These are phyloP conservation scores for Ctenopoma kingsleyae DNA, from an alignment of 2,797 vertebrate species.

Conservation along the genomic window DNA sequence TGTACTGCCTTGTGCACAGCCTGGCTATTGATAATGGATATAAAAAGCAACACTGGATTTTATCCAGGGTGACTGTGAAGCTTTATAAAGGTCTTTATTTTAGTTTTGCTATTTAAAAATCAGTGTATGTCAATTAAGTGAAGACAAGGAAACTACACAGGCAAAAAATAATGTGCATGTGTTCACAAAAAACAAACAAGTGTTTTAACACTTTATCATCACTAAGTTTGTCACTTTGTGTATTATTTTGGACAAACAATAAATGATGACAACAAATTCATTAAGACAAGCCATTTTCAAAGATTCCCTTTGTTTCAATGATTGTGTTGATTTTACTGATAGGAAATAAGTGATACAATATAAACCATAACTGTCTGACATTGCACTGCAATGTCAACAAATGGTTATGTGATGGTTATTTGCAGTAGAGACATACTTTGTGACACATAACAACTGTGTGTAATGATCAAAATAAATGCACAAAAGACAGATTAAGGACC, in stretches of 20 bases:
- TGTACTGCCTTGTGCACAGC: no score
- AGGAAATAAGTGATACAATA: neutral
- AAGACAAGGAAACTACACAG: constrained; percentile 4
- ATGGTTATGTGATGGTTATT: neutral
- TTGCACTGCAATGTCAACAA: neutral
- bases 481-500: neutral
- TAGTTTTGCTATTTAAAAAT: constrained; percentile 7
- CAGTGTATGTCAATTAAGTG: constrained; percentile 9
- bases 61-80: neutral
- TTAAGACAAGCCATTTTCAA: neutral
- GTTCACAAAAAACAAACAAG: no score
- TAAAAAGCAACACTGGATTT: no score
- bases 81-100: neutral
- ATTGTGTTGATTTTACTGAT: neutral
- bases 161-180: neutral
- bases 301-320: neutral
- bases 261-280: neutral
- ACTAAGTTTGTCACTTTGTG: neutral
- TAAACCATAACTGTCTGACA: neutral
- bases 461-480: neutral
- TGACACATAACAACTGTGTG: neutral
- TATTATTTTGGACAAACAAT: neutral
- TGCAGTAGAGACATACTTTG: neutral
- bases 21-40: neutral
- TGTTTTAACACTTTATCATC: neutral